Evolutionary conservation across 1,140 invertebrate genomes (phyloP), one percentile per base, ranked within the genome.

Genomic region (Solenopsis fugax): DNA sequence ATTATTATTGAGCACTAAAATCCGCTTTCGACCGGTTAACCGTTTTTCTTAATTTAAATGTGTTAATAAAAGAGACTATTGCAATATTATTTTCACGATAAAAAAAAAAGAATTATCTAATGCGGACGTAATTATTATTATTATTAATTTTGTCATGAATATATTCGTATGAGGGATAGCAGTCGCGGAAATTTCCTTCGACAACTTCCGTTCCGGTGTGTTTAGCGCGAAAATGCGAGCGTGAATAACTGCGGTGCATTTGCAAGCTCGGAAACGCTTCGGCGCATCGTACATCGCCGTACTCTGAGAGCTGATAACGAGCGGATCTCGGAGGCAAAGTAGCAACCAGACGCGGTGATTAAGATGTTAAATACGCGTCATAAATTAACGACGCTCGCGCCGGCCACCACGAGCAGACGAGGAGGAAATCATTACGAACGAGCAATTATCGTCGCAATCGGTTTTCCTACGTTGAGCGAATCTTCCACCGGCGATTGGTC

Each of bases 301-400:
- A 71, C 52, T 72, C 67, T 29, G 24, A 54, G 41, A 62, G 69
- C 56, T 60, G 54, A 84, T 84, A 84, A 84, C 80, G 69, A 60
- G 80, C 18, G 56, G 69, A 62, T 84, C 80, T 75, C 24, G 18
- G 9, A 48, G n/a, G 69, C 24, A 37, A 81, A 81, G 50, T 58
- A 72, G 37, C 50, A 45, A 45, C n/a, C 69, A 73, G 80, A 84
- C 80, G 80, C 54, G 69, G 80, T 75, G 80, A 84, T 84, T 84
- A 84, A 84, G 80, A 84, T 84, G 80, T 84, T 84, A 84, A 84
- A 84, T 84, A 75, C 54, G 69, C 69, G 41, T 82, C 80, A 60
- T 82, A 82, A 84, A 84, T 84, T 84, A 73, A 54, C 67, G 54
- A 7, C 78, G 37, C 24, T n/a, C 24, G 52, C 60, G n/a, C 67